Evolutionary conservation across 1,140 invertebrate genomes (phyloP), one percentile per base, ranked within the genome.

Genomic region (Procambarus clarkii): DNA sequence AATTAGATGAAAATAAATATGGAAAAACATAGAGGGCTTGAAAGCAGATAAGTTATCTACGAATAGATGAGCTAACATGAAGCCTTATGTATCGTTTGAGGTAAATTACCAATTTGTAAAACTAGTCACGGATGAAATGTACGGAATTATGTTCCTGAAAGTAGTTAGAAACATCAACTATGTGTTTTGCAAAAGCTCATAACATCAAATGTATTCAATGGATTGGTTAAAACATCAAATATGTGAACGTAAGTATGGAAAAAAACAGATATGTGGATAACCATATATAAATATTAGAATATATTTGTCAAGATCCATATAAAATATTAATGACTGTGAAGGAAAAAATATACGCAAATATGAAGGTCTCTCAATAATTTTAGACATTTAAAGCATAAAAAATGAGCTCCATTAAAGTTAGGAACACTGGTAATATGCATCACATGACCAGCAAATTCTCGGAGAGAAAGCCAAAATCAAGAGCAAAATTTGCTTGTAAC

Each of bases 101-200:
- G n/a, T 24, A 1, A 74, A 74, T 54, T 0, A 74, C 24, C 69
- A 74, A 74, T 9, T 34, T 74, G 69, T 74, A 34, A 8, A 24
- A 11, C 5, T 34, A 5, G 69, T 74, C 69, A 7, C n/a, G 21
- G n/a, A 4, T 74, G 69, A 74, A 69, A 69, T 18, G 21, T 69
- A 18, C 64, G 64, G 21, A 34, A 34, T 34, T 74, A 21, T 74
- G 5, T 74, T 34, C 24, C 11, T 34, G 24, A 0, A 69, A 34
- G 69, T 74, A 74, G 69, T 74, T 74, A 74, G 69, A 24, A 74
- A 74, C 69, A 74, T 74, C 69, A 74, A 74, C 15, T 74, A 34
- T 74, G 11, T 4, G 69, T 24, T 9, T 34, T 74, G 8, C n/a
- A 34, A 4, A 74, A 34, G 24, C 64, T 18, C 64, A 54, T 9